Base-by-base conservation (phyloP, 1,140 invertebrate species). In the Neodiprion lecontei region DNA sequence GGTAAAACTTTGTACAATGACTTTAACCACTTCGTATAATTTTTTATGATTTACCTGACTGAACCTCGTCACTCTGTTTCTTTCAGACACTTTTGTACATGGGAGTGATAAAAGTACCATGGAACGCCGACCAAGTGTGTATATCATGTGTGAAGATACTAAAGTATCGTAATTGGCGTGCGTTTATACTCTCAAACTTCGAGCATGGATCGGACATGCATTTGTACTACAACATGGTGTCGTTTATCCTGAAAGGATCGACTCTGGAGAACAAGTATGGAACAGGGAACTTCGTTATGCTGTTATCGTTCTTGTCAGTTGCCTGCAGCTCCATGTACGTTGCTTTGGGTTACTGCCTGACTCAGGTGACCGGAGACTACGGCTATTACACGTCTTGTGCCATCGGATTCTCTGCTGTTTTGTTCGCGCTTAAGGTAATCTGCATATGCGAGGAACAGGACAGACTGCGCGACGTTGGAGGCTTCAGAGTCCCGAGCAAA, bases 151-250 rank as follows among this genome's bases (percentile, higher is more conserved):
- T 89, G 40, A 87, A 90, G 77, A 84, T 94, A 28, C 84, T 91
- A 17, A 86, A 90, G 48, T 81, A 88, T 21, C 84, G 83, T 72
- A 89, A 94, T 74, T 94, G 90, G 86, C 80, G 84, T 21, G 86
- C 92, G 12, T 88, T 95, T 14, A 70, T 94, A 10, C 76, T 92
- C 9, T 91, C 91, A 3, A 88, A 91, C 12, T 89, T 95, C 76
- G 92, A 92, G 82, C 93, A 95, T 87, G 92, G 88, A 1, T 90
- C 93, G 69, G 93, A 94, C 77, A 92, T 93, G 90, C 93, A 95
- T 86, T 87, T 94, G 0, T 94, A 94, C 81, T 94, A 93, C 81
- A 95, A 95, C 79, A 94, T 95, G 93, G 83, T 91, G 14, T 94
- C 93, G 1, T 91, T 94, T 61, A 83, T 94, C 9, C 83, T 91